Evolutionary conservation across 92 coral and sea anemone genomes (phyloP).

Genomic region (Hydrozoanthus gracilis): DNA sequence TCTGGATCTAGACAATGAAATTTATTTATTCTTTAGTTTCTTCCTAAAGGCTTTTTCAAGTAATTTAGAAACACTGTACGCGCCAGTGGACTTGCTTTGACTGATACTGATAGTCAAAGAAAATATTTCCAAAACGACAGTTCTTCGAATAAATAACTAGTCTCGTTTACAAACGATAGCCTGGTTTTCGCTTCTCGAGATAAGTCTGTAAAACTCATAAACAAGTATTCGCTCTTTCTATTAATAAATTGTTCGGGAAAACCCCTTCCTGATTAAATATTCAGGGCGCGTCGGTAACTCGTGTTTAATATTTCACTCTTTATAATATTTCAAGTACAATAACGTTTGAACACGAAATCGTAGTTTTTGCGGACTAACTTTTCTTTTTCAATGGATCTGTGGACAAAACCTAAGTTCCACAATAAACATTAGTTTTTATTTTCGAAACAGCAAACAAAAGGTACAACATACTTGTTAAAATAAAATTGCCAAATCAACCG

Average conservation of each 20-base stretch:
- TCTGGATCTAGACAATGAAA: neutral
- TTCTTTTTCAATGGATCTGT: neutral
- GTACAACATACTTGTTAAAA: constrained; percentile 1
- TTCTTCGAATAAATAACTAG: too few species aligned
- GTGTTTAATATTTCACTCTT: neutral
- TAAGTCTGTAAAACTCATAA: neutral
- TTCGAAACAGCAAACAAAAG: constrained; percentile 29
- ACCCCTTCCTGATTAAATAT: constrained; percentile 43
- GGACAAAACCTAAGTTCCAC: neutral
- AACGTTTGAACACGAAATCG: neutral
- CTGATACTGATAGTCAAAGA: too few species aligned
- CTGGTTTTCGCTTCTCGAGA: neutral
- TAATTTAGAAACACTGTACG: too few species aligned
- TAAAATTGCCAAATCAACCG: constrained; percentile 22
- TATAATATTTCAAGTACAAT: neutral
- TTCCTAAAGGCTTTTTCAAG: too few species aligned
- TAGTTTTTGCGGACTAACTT: neutral
- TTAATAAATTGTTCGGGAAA: constrained; percentile 45
- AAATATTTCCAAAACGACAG: neutral
- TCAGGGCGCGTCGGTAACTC: constrained; percentile 42
- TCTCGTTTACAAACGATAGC: neutral
- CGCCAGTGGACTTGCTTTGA: too few species aligned
- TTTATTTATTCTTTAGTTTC: too few species aligned
- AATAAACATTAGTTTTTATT: neutral
- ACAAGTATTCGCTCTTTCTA: neutral